phyloP scores from a whole-genome alignment of 2,888 invertebrate genomes.

The Drosophila borealis region DNA sequence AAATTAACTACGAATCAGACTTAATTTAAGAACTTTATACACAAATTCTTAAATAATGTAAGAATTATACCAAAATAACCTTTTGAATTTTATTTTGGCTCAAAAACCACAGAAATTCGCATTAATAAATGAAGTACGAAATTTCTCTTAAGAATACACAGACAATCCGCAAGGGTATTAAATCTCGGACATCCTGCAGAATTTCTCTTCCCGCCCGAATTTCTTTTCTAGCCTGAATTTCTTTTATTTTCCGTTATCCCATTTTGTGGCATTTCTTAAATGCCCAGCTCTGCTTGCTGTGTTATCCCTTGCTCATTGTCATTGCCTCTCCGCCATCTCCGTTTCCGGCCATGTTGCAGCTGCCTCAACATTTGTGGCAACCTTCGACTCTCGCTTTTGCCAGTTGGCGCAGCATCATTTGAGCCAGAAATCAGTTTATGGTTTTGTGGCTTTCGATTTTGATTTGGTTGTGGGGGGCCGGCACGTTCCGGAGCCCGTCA shows the following conservation, averaged over 20 bases:
- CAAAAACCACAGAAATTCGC: too few species aligned
- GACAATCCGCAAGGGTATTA: too few species aligned
- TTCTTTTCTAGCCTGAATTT: not conserved
- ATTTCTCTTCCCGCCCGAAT: not conserved
- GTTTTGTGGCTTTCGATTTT: conserved; percentile 60
- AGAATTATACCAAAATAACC: too few species aligned
- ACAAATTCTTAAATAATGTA: too few species aligned
- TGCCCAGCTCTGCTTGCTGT: conserved; percentile 27
- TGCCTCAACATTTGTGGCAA: conserved; percentile 14
- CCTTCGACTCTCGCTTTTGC: conserved; percentile 6
- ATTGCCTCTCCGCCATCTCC: conserved; percentile 5
- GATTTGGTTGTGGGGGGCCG: conserved; percentile 50
- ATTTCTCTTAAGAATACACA: too few species aligned
- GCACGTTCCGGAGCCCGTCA: conserved; percentile 1
- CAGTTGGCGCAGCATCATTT: conserved; percentile 12
- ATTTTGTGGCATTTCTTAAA: conserved; percentile 17
- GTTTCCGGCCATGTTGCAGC: conserved; percentile 15
- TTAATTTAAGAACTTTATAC: too few species aligned
- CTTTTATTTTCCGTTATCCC: not conserved
- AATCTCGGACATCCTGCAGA: too few species aligned
- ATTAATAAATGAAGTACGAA: too few species aligned
- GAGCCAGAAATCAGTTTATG: conserved; percentile 51
- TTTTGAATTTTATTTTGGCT: too few species aligned
- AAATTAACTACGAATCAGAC: too few species aligned
- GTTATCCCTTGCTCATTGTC: conserved; percentile 56